A percentile compares a stretch with the other conserved stretches of the same genome.
Conservation (phyloP, 2,797 vertebrate species). For the Martes flavigula region DNA sequence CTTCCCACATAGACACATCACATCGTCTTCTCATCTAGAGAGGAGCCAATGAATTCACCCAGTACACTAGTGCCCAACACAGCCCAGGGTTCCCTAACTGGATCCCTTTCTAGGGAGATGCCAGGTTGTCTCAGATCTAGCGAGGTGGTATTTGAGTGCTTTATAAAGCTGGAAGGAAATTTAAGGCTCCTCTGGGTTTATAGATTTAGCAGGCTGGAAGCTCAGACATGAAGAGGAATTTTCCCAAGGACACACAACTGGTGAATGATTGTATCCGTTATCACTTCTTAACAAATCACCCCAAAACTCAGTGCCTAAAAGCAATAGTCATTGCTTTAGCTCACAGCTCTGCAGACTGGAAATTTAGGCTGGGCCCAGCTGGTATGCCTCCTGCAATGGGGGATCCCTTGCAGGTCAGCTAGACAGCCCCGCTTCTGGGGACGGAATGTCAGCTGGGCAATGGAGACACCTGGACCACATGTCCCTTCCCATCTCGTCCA, state of each 20-base stretch:
- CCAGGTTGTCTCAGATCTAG: not conserved
- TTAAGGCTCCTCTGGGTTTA: not conserved
- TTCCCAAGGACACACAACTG: not conserved
- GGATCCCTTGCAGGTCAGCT: not conserved
- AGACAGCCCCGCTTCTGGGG: not conserved
- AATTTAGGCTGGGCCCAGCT: not conserved
- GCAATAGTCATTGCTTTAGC: not conserved
- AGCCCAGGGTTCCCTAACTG: not conserved
- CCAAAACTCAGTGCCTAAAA: not conserved
- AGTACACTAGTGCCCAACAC: too few species aligned
- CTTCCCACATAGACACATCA: not conserved
- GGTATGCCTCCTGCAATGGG: not conserved
- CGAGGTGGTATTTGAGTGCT: not conserved
- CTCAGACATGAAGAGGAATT: not conserved
- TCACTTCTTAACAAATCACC: not conserved
- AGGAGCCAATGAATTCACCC: not conserved
- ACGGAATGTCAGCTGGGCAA: not conserved
- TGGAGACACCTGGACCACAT: not conserved
- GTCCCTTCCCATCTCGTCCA: not conserved
- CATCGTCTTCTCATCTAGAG: not conserved
- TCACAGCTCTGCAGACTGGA: not conserved
- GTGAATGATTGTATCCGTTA: not conserved
- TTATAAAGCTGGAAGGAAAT: not conserved
- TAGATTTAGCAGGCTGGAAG: not conserved
- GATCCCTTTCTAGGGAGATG: not conserved